These are phyloP conservation scores for Romanogobio albipinnatus DNA, from an alignment of 2,113 vertebrate species.

Conservation along the genomic window DNA sequence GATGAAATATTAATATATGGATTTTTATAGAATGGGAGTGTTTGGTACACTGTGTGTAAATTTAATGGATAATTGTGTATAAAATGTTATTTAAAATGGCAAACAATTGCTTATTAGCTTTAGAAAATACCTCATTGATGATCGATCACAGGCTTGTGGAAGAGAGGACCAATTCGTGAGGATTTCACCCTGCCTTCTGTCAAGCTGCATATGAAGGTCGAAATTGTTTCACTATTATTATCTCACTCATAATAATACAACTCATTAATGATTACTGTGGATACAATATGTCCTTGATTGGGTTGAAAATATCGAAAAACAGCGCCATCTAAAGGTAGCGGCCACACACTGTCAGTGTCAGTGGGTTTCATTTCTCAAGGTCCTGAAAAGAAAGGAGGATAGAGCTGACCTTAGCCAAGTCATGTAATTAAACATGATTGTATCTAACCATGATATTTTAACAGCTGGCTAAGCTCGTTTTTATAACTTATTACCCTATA, in stretches of 20 bases:
- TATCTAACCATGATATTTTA: constrained; percentile 24
- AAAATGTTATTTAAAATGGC: too few relatives aligned
- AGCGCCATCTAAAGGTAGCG: neutral
- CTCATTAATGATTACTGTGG: neutral
- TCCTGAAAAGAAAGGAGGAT: neutral
- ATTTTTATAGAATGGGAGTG: neutral
- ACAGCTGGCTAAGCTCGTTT: neutral
- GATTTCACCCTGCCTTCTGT: neutral
- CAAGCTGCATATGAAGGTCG: neutral
- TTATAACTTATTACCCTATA: neutral
- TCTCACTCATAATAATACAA: too few relatives aligned
- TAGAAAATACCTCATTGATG: neutral
- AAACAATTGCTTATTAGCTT: neutral
- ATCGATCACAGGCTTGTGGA: neutral
- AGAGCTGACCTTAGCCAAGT: neutral
- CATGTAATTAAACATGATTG: neutral
- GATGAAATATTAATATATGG: neutral
- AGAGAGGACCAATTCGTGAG: neutral
- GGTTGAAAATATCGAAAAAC: neutral
- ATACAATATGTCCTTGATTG: neutral
- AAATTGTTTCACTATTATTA: neutral
- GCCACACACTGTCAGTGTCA: neutral
- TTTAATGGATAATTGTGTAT: neutral
- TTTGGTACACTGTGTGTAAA: neutral
- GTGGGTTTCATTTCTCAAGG: neutral